Evolutionary conservation across 2,888 invertebrate species (phyloP).

Genomic region (Epistrophe eligans): DNA sequence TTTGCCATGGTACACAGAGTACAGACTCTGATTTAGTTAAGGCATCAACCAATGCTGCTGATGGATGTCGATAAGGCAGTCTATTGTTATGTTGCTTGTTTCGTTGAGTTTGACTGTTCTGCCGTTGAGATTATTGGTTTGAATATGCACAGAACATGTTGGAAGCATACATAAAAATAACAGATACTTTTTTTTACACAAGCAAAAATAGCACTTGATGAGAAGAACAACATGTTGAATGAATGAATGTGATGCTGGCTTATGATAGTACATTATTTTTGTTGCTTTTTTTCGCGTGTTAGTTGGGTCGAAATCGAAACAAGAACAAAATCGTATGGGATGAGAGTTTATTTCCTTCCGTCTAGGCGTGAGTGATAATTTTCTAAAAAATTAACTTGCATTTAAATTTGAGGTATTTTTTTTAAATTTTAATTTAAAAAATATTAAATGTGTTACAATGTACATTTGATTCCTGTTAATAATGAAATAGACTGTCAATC

Average conservation of each 20-base stretch:
- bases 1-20: not conserved
- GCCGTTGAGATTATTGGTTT: conserved; percentile 15
- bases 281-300: not conserved
- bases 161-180: not conserved
- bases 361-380: too few relatives aligned
- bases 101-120: conserved; percentile 52
- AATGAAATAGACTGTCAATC: too few relatives aligned
- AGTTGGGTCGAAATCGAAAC: too few relatives aligned
- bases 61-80: conserved; percentile 3
- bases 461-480: too few relatives aligned
- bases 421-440: too few relatives aligned
- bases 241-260: not conserved
- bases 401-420: too few relatives aligned
- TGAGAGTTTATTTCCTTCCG: too few relatives aligned
- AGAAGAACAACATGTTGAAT: not conserved
- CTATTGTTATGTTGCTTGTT: not conserved
- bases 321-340: too few relatives aligned
- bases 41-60: conserved; percentile 37
- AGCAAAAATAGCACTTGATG: not conserved
- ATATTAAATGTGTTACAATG: too few relatives aligned
- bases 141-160: conserved; percentile 9
- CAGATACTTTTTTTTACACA: not conserved
- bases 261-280: not conserved
- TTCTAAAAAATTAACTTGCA: too few relatives aligned
- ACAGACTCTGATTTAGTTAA: conserved; percentile 54